Percentiles rank a stretch among this genome's conserved stretches.
Evolutionary conservation across 35 echinoderm and acorn worm genomes (phyloP).

Genomic region (Lytechinus pictus): DNA sequence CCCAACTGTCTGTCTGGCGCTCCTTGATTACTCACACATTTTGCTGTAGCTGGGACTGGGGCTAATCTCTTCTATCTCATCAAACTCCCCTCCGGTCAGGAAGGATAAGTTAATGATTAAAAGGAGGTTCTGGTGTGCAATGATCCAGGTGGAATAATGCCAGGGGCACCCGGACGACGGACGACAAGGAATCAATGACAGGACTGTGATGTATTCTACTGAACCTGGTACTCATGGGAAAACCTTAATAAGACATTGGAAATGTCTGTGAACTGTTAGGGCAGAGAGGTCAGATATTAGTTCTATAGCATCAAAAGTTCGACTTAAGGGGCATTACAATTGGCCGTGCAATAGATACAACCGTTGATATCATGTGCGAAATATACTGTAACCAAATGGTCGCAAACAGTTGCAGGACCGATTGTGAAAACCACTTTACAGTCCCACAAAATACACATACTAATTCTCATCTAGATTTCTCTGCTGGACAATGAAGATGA

Average conservation of each 20-base stretch:
- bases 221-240: not conserved
- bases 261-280: not conserved
- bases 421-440: too few species aligned
- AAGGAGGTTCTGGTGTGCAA: not conserved
- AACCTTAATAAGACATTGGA: not conserved
- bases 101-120: not conserved
- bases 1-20: not conserved
- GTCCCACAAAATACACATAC: too few species aligned
- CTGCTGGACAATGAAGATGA: too few species aligned
- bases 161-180: not conserved
- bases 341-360: too few species aligned
- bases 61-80: constrained; percentile 1
- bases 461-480: too few species aligned
- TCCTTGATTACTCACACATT: constrained; percentile 2
- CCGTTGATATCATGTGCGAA: too few species aligned
- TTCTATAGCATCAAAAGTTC: not conserved
- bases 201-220: not conserved
- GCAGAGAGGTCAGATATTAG: not conserved
- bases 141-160: constrained; percentile 1
- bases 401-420: too few species aligned
- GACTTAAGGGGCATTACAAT: not conserved
- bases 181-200: not conserved
- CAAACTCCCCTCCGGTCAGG: not conserved
- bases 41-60: constrained; percentile 7
- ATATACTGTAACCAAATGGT: too few species aligned